Evolutionary conservation across 1,140 invertebrate species (phyloP), one percentile per base, ranked within the genome.

Genomic region (Drosophila leontia): DNA sequence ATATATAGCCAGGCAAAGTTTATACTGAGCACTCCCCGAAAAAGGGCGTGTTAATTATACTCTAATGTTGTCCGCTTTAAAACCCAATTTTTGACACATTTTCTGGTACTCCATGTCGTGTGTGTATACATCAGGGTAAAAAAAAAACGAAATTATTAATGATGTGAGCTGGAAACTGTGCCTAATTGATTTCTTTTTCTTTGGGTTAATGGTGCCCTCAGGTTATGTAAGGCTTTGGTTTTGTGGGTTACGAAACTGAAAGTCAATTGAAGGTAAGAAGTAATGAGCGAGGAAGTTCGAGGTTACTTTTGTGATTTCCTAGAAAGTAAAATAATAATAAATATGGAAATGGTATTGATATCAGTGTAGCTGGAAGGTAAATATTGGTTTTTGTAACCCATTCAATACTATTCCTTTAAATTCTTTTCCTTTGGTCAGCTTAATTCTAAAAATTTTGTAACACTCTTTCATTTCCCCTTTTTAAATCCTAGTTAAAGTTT

Each of bases 21-120:
- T 32, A 53, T 11, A 3, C 11, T 26, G 34, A 32, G 15, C 56
- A 51, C 61, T 47, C 59, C 51, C 48, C 65, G 48, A 58, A 77
- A 76, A 79, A 81, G 84, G 84, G 84, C 85, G 84, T 88, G 84
- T 88, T 88, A 88, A 88, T 88, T 90, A 88, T 90, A 78, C 68
- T 78, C 84, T 90, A 88, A 88, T 90, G 84, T 84, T 84, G 84
- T 72, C 59, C 63, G 79, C 68, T 76, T 63, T 65, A 76, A 77
- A 51, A 55, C 34, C 51, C 74, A 75, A 84, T 84, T 75, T 88
- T 75, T 88, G 84, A 88, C 84, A 88, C 60, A 80, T 64, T 68
- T 68, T 37, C 51, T 37, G 47, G 37, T 41, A 32, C 47, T 68
- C 23, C 35, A 63, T 67, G 58, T 5, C 53, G 29, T 35, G n/a